A percentile compares a stretch with the other conserved stretches of the same genome.
Conservation (phyloP, 1,140 invertebrate genomes). For the Megalopta genalis region DNA sequence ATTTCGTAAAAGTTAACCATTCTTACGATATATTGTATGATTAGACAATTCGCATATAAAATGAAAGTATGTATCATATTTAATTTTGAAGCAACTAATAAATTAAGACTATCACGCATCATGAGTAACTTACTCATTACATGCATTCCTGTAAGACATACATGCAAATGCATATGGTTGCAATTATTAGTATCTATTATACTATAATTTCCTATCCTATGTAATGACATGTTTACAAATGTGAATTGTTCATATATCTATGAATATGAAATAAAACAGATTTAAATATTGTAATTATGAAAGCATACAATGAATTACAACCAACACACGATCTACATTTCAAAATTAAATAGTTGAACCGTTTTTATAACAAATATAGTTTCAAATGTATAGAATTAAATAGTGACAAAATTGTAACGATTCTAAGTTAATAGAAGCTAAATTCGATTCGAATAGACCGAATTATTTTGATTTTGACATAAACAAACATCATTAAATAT, state of each 20-base stretch:
- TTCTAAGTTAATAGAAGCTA: neutral
- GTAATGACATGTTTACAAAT: conserved; percentile 26
- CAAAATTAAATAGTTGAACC: conserved; percentile 46
- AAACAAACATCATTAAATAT: conserved; percentile 5
- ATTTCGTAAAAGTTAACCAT: conserved; percentile 12
- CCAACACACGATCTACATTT: conserved; percentile 28
- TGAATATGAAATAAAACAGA: conserved; percentile 1
- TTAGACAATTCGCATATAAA: conserved; percentile 30
- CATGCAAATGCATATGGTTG: conserved; percentile 38
- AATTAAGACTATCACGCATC: conserved; percentile 16
- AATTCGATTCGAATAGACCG: neutral
- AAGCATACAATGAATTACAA: conserved; percentile 29
- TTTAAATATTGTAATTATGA: conserved; percentile 19
- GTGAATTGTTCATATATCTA: conserved; percentile 36
- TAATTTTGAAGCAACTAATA: conserved; percentile 18
- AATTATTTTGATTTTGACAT: neutral
- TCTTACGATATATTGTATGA: conserved; percentile 13
- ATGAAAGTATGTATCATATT: conserved; percentile 16
- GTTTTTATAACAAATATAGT: conserved; percentile 19
- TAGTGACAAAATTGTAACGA: conserved; percentile 1
- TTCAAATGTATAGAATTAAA: conserved; percentile 23
- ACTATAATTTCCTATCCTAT: conserved; percentile 18
- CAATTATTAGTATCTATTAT: conserved; percentile 7
- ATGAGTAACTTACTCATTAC: conserved; percentile 24
- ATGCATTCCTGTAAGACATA: conserved; percentile 39